Evolutionary conservation across 2,888 invertebrate genomes (phyloP), one percentile per base, ranked within the genome.

Genomic region (Acanthosepion lycidas): DNA sequence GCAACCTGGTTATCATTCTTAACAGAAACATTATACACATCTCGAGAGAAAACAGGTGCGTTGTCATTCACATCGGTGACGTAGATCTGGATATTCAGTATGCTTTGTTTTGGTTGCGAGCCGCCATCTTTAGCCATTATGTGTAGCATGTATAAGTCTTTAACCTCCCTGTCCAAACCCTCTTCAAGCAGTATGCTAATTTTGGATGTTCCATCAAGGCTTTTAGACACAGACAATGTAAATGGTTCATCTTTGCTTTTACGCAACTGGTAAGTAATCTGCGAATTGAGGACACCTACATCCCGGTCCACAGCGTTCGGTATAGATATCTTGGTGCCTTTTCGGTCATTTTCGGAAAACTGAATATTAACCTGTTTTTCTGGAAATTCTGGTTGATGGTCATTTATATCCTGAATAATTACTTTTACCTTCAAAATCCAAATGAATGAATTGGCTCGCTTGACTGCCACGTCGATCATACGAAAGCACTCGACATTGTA

Each of bases 21-120:
- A 2, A 99, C 98, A 9, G 99, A 99, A 94, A 99, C 99, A 91
- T 98, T 98, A 23, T 99, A 98, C 94, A 98, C 98, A 48, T 94
- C 93, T 49, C 96, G 94, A 94, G 98, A 98, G 97, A 99, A 99
- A 96, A 98, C 98, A 18, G 99, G 99, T 0, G 98, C 98, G 97
- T 99, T 99, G 98, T 99, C 99, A 97, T 99, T 99, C 51, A 99
- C 98, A 97, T 99, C 99, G 97, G 98, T 98, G 94, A 99, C 78
- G n/a, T 78, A 78, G 78, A 78, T 78, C 78, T 78, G 78, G 9
- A 78, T 78, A 15, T 78, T 78, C n/a, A 78, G 12, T n/a, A 78
- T 78, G 78, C n/a, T 78, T 12, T 78, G 78, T 18, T 78, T 78
- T 2, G 78, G n/a, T 15, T n/a, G 78, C 15, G 78, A 78, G 6